phyloP scores from a whole-genome alignment of 2,797 vertebrate genomes.

The Coracias cyanogaster region DNA sequence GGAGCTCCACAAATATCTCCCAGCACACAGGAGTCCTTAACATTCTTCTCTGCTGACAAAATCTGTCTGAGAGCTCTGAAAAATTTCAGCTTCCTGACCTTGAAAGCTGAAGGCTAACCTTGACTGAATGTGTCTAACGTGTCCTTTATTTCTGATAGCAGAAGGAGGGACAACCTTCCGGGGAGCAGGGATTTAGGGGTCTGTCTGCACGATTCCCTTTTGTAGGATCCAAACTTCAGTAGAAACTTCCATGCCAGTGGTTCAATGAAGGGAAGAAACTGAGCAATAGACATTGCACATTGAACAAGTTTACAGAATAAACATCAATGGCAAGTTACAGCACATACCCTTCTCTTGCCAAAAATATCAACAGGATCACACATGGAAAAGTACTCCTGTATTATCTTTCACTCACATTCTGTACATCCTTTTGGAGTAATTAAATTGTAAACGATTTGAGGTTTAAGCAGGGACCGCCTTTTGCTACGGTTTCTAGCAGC shows the following conservation, averaged over 20 bases:
- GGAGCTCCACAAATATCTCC: too few species aligned
- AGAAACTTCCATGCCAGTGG: neutral
- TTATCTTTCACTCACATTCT: neutral
- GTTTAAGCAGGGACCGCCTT: neutral
- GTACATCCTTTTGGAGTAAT: neutral
- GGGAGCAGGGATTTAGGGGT: neutral
- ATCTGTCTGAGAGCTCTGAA: neutral
- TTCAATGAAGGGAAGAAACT: neutral
- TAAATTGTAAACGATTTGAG: neutral
- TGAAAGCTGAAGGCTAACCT: constrained; percentile 2
- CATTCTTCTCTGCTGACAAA: neutral
- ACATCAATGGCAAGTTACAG: neutral
- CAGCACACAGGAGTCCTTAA: neutral
- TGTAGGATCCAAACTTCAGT: neutral
- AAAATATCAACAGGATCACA: neutral
- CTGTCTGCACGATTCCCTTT: neutral
- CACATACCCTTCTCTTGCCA: neutral
- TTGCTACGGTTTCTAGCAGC: neutral
- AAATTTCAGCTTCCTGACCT: neutral
- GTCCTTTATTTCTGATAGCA: neutral
- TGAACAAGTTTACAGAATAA: neutral
- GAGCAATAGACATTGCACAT: neutral
- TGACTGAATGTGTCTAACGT: neutral
- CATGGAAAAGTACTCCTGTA: neutral
- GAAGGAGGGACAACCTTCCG: neutral